Evolutionary conservation across 2,113 vertebrate species (phyloP).

Genomic region (Scolopax mira): DNA sequence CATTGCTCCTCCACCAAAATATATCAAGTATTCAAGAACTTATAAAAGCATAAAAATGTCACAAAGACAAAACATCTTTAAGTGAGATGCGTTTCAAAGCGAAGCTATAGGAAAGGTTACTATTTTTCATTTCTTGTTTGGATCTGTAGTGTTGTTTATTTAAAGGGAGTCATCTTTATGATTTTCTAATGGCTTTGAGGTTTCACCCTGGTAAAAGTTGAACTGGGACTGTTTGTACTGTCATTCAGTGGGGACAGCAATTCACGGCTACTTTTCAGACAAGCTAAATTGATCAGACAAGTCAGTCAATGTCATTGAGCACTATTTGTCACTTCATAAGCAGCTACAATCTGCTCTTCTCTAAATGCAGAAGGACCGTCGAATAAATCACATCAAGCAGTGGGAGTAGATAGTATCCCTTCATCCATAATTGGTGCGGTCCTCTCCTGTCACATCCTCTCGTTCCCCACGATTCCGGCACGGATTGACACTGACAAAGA

Average conservation of each 20-base stretch:
- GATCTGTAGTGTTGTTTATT: background rate
- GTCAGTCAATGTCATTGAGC: conserved; percentile 88
- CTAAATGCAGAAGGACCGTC: conserved; percentile 80
- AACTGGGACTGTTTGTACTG: conserved; percentile 57
- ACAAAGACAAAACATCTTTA: background rate
- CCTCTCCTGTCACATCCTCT: conserved; percentile 81
- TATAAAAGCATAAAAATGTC: background rate
- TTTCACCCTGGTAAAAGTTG: background rate
- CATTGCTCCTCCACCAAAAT: background rate
- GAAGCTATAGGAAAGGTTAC: background rate
- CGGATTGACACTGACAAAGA: conserved; percentile 83
- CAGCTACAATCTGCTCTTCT: conserved; percentile 76
- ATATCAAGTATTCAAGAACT: background rate
- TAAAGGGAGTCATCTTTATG: background rate
- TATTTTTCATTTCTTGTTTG: background rate
- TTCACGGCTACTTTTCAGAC: conserved; percentile 78
- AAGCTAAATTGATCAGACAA: conserved; percentile 89
- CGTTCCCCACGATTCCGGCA: conserved; percentile 73
- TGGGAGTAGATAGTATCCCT: conserved; percentile 82
- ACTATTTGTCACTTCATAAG: conserved; percentile 84
- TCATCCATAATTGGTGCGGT: conserved; percentile 88
- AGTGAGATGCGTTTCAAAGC: background rate
- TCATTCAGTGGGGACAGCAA: conserved; percentile 72
- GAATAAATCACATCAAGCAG: conserved; percentile 91
- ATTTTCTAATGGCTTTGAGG: background rate